A percentile compares a stretch with the other conserved stretches of the same genome.
Conservation (phyloP, 2,888 invertebrate species). For the Conchocele bisecta region DNA sequence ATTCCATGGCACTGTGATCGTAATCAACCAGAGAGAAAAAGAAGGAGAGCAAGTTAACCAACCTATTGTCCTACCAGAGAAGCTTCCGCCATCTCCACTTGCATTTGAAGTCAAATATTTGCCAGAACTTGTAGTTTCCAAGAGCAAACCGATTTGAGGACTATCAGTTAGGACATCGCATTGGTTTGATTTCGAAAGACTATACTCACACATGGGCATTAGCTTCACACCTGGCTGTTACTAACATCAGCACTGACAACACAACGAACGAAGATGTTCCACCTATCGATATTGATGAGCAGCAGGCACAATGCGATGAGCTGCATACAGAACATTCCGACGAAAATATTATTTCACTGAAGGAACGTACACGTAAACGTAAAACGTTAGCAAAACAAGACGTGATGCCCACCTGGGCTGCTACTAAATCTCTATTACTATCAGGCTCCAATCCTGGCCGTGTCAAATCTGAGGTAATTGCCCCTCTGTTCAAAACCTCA, state of each 20-base stretch:
- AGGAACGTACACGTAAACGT: no score
- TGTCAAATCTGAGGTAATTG: constrained; percentile 28
- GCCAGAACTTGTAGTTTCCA: not conserved
- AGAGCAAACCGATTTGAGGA: not conserved
- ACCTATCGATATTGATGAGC: no score
- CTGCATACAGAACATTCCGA: no score
- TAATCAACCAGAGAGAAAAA: constrained; percentile 25
- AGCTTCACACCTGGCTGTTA: not conserved
- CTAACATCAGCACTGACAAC: no score
- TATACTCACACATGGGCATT: not conserved
- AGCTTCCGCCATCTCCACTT: not conserved
- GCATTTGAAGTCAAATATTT: not conserved
- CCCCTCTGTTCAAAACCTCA: constrained; percentile 29
- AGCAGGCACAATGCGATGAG: no score
- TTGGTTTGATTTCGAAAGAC: not conserved
- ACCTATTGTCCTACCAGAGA: constrained; percentile 35
- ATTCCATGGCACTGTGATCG: constrained; percentile 23
- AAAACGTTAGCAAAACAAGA: no score
- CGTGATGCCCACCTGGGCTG: constrained; percentile 21
- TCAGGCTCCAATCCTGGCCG: not conserved
- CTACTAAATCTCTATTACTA: constrained; percentile 18
- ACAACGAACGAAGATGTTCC: no score
- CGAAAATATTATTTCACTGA: no score
- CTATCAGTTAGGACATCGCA: not conserved
- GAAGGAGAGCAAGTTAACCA: constrained; percentile 37